These are phyloP conservation scores for Gracilinanus agilis DNA, from an alignment of 2,113 vertebrate genomes.

Conservation along the genomic window DNA sequence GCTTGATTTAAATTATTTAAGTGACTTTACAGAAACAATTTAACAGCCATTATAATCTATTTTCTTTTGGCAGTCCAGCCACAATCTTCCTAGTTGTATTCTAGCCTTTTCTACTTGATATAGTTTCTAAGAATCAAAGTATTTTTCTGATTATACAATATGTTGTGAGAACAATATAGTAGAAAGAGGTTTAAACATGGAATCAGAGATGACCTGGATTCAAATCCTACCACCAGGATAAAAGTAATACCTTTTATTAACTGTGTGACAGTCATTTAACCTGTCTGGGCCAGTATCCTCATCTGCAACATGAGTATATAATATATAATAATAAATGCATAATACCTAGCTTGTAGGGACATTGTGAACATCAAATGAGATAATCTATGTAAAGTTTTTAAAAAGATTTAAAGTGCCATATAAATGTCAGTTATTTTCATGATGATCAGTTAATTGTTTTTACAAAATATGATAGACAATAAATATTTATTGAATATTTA, in stretches of 20 bases:
- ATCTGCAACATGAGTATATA: not conserved
- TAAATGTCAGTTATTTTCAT: not conserved
- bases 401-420: not conserved
- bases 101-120: not conserved
- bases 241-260: not conserved
- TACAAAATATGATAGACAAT: not conserved
- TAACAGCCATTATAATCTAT: not conserved
- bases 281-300: not conserved
- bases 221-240: not conserved
- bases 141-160: not conserved
- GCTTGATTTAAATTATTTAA: constrained; percentile 1
- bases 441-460: not conserved
- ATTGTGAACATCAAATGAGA: not conserved
- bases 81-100: not conserved
- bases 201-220: not conserved
- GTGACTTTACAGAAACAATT: constrained; percentile 12
- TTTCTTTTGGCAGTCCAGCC: not conserved
- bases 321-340: not conserved
- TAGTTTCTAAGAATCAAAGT: not conserved
- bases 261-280: not conserved
- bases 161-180: not conserved
- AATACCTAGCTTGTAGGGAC: not conserved
- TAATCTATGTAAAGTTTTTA: not conserved
- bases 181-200: not conserved
- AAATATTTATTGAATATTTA: not conserved